phyloP scores from a whole-genome alignment of 1,140 invertebrate species.

The Diabrotica undecimpunctata region DNA sequence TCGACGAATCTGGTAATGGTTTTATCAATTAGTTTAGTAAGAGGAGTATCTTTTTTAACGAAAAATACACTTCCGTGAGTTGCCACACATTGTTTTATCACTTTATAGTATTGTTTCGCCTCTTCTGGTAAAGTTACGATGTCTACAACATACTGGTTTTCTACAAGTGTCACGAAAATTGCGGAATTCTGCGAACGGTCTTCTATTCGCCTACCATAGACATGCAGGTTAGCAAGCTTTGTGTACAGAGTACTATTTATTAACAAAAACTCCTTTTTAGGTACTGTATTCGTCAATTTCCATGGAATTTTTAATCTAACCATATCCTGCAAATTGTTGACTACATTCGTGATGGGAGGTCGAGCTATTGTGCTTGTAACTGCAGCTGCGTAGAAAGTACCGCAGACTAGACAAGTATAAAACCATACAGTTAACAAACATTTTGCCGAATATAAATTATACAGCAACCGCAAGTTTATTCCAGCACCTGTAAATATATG shows the following conservation, averaged over 20 bases:
- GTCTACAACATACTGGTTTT: slow-evolving; percentile 17
- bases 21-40: slow-evolving; percentile 1
- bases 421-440: slow-evolving; percentile 4
- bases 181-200: slow-evolving; percentile 2
- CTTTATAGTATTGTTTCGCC: slow-evolving; percentile 13
- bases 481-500: no score
- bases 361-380: slow-evolving; percentile 20
- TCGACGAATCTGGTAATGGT: slow-evolving; percentile 6
- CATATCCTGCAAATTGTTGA: slow-evolving; percentile 25
- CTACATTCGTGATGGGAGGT: slow-evolving; percentile 5
- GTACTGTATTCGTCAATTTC: not conserved
- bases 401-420: not conserved
- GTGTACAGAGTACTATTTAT: not conserved
- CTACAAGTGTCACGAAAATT: slow-evolving; percentile 17
- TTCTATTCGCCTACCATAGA: not conserved
- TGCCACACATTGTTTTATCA: slow-evolving; percentile 16
- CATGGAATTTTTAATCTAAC: slow-evolving; percentile 11
- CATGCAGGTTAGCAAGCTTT: slow-evolving; percentile 14
- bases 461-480: no score
- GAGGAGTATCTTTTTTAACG: slow-evolving; percentile 20
- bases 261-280: not conserved
- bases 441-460: not conserved
- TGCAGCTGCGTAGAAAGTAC: slow-evolving; percentile 21
- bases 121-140: not conserved
- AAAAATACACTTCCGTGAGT: slow-evolving; percentile 21